Base-by-base conservation (phyloP, 1,140 invertebrate species). In the Ladona fulva region DNA sequence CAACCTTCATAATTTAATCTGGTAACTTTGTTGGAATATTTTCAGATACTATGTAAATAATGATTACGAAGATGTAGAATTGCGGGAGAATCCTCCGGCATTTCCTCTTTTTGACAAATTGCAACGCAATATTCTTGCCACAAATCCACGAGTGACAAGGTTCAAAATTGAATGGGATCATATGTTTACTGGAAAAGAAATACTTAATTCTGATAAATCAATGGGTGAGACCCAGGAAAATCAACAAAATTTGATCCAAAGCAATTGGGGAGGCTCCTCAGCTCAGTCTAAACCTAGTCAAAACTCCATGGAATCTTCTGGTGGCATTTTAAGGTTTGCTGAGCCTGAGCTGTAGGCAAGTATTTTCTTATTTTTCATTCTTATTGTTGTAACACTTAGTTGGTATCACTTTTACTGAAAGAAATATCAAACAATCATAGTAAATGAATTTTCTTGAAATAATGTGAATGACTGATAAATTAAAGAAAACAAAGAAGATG, bases 31-130 rank as follows among this genome's bases (percentile, higher is more conserved):
- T 37, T 5, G 8, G 8, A 37, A 5, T 37, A 66, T 66, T 66
- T 22, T 6, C 59, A 77, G 76, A n/a, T 91, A 91, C 83, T 92
- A 90, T 83, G 90, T 91, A 7, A 90, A 90, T 80, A 90, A 90
- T 82, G 89, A 90, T 79, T 92, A 91, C 82, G 84, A 82, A 22
- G 89, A 91, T 79, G 85, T 86, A 74, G 80, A 81, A 52, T 29
- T 91, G 76, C 87, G 84, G 80, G 90, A 91, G 82, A 89, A 89
- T 80, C 90, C 89, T 19, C 90, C 90, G 52, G 80, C 86, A 8
- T 80, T 82, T 25, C 89, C 89, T 25, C 82, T 86, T 73, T 89
- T 89, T 84, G 86, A 89, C 37, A 90, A 90, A 83, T 81, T 90
- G 25, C 85, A 87, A 75, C 83, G 89, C 78, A 89, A 89, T 82